Evolutionary conservation across 2,888 invertebrate species (phyloP).

Genomic region (Epirrhoe tristata): DNA sequence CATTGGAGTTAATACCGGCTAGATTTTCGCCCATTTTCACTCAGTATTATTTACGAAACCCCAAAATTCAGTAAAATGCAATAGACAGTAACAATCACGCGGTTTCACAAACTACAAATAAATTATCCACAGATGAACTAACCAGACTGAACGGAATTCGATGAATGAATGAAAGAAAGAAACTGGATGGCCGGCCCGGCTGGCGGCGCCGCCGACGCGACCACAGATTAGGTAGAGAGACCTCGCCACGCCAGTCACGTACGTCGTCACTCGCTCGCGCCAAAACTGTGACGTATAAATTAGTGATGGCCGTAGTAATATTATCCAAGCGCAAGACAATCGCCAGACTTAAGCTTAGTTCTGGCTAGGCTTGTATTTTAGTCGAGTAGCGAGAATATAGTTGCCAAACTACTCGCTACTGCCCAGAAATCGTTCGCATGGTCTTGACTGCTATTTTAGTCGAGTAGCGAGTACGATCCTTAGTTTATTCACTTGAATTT

Average conservation of each 20-base stretch:
- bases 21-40: slow-evolving; percentile 78
- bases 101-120: slow-evolving; percentile 62
- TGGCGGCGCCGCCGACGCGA: slow-evolving; percentile 6
- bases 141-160: slow-evolving; percentile 45
- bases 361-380: too few species aligned
- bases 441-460: too few species aligned
- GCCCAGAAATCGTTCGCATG: too few species aligned
- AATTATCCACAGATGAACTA: slow-evolving; percentile 56
- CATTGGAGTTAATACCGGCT: slow-evolving; percentile 68
- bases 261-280: too few species aligned
- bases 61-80: slow-evolving; percentile 47
- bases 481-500: too few species aligned
- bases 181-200: slow-evolving; percentile 7
- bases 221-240: too few species aligned
- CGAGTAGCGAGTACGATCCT: too few species aligned
- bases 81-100: slow-evolving; percentile 67
- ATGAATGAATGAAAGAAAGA: slow-evolving; percentile 44
- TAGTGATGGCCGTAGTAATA: not conserved
- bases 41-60: slow-evolving; percentile 63
- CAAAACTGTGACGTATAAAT: not conserved
- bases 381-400: too few species aligned
- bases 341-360: too few species aligned
- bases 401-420: too few species aligned
- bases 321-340: too few species aligned
- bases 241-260: not conserved